Evolutionary conservation across 2,797 vertebrate species (phyloP).

Genomic region (Buceros bicornis): DNA sequence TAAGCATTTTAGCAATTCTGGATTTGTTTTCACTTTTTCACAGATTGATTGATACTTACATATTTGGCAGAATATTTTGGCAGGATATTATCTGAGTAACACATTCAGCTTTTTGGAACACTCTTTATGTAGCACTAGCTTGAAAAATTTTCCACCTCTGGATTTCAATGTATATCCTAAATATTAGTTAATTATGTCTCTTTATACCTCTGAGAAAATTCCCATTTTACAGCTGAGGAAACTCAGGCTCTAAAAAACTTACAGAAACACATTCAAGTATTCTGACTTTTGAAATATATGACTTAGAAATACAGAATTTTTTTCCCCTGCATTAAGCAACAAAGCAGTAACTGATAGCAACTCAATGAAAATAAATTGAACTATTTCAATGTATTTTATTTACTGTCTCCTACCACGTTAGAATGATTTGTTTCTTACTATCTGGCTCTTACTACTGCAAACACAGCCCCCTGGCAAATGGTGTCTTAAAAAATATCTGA

Average conservation of each 20-base stretch:
- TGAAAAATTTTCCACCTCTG: neutral
- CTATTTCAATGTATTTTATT: neutral
- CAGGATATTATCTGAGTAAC: neutral
- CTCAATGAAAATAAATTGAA: neutral
- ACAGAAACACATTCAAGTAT: neutral
- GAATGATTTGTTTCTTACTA: neutral
- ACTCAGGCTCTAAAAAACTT: neutral
- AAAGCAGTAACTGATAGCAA: neutral
- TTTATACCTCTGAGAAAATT: neutral
- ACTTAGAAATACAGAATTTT: neutral
- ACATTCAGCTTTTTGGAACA: neutral
- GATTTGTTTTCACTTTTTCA: constrained; percentile 15
- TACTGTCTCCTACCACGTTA: neutral
- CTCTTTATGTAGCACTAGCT: neutral
- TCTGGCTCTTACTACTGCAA: neutral
- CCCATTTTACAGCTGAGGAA: neutral
- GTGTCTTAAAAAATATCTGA: neutral
- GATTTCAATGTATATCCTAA: constrained; percentile 1
- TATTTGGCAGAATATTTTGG: constrained; percentile 26
- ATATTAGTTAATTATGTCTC: neutral
- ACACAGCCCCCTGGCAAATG: neutral
- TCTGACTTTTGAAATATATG: neutral
- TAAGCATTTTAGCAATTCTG: neutral
- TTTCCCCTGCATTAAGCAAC: neutral
- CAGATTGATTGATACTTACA: neutral